Conservation (phyloP, 2,888 invertebrate species). For the Allacma fusca region DNA sequence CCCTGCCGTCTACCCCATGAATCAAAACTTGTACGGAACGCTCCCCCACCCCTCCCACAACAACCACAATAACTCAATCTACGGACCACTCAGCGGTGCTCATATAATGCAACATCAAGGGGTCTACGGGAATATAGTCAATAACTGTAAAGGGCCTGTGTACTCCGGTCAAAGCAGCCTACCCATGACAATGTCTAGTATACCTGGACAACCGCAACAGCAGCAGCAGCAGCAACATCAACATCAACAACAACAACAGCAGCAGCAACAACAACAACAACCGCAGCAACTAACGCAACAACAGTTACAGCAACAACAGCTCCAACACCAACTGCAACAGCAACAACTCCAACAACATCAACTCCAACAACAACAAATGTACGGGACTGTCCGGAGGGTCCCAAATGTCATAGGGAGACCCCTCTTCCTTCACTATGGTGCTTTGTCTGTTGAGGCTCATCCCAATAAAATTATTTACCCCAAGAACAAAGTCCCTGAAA, state of each 20-base stretch:
- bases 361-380: constrained; percentile 53
- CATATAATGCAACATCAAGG: constrained; percentile 28
- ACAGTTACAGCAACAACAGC: constrained; percentile 25
- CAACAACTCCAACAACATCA: constrained; percentile 10
- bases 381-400: constrained; percentile 57
- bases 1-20: not conserved
- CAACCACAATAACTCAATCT: constrained; percentile 38
- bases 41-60: constrained; percentile 48
- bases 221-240: constrained; percentile 35
- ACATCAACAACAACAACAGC: no score
- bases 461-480: constrained; percentile 60
- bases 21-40: constrained; percentile 33
- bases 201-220: constrained; percentile 40
- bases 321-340: not conserved
- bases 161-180: constrained; percentile 29
- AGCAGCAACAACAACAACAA: constrained; percentile 14
- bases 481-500: constrained; percentile 56
- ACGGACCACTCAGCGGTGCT: constrained; percentile 14
- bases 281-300: constrained; percentile 46
- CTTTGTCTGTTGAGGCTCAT: constrained; percentile 60
- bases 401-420: constrained; percentile 58
- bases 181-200: constrained; percentile 15
- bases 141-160: not conserved
- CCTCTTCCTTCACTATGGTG: constrained; percentile 60
- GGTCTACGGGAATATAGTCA: constrained; percentile 14